Conservation (phyloP, 2,888 invertebrate genomes). For the Mimas tiliae region DNA sequence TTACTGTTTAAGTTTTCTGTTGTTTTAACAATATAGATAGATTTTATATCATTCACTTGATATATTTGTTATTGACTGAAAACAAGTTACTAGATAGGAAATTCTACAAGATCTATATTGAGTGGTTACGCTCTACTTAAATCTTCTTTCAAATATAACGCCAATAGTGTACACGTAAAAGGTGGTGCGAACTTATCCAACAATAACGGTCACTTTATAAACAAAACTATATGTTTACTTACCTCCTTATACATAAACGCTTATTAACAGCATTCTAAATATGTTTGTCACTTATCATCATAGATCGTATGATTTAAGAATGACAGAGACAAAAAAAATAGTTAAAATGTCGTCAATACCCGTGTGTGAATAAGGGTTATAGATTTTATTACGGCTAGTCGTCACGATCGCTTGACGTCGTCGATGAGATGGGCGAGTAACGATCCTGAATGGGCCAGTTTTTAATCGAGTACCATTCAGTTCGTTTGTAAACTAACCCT, state of each 20-base stretch:
- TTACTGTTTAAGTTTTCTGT: not conserved
- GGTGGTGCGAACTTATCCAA: slow-evolving; percentile 11
- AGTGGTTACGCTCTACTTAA: not conserved
- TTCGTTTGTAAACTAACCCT: not conserved
- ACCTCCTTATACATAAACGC: not conserved
- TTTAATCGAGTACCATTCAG: not conserved
- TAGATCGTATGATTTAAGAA: no score
- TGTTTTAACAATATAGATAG: not conserved
- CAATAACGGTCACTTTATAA: slow-evolving; percentile 4
- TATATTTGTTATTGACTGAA: slow-evolving; percentile 9
- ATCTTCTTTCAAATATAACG: not conserved
- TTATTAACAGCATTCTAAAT: not conserved
- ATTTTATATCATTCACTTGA: not conserved
- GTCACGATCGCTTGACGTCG: not conserved
- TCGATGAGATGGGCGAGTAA: not conserved
- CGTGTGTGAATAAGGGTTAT: not conserved
- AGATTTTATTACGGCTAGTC: not conserved
- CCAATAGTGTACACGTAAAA: slow-evolving; percentile 1
- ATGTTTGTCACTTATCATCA: not conserved
- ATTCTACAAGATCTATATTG: not conserved
- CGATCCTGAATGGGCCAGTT: not conserved
- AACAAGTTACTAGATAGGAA: not conserved
- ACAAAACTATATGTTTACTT: not conserved
- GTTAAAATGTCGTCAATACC: not conserved
- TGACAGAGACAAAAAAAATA: no score